Evolutionary conservation across 1,140 invertebrate genomes (phyloP).

Genomic region (Caenorhabditis inopinata): DNA sequence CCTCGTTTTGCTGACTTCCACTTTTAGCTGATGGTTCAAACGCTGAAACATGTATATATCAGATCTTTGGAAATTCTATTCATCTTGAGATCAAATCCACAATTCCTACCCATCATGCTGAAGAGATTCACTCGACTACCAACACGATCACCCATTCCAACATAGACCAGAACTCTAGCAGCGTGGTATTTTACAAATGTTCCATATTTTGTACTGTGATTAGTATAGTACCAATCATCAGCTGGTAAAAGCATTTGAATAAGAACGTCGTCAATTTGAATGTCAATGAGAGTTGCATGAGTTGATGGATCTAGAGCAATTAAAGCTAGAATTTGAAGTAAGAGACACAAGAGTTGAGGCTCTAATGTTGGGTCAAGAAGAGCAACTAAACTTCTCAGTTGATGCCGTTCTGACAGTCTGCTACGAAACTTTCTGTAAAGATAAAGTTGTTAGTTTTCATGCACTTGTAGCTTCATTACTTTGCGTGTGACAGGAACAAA

Average conservation of each 20-base stretch:
- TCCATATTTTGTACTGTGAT: conserved; percentile 75
- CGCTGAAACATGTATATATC: background rate
- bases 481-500: conserved; percentile 47
- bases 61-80: background rate
- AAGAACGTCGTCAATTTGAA: conserved; percentile 73
- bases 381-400: conserved; percentile 60
- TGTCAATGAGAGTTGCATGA: conserved; percentile 71
- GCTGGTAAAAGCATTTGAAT: conserved; percentile 75
- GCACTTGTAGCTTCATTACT: background rate
- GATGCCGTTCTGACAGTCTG: conserved; percentile 53
- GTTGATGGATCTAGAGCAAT: conserved; percentile 72
- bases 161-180: conserved; percentile 73
- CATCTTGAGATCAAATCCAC: background rate
- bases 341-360: conserved; percentile 74
- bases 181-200: conserved; percentile 76
- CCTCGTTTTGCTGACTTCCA: conserved; percentile 55
- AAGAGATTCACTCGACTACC: conserved; percentile 71
- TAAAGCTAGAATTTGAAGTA: conserved; percentile 74
- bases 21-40: conserved; percentile 44
- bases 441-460: background rate
- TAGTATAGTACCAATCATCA: conserved; percentile 77
- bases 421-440: conserved; percentile 59
- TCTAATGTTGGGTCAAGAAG: conserved; percentile 63
- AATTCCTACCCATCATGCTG: conserved; percentile 65
- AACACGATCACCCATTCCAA: conserved; percentile 70